phyloP scores from a whole-genome alignment of 2,888 invertebrate genomes.

The Oligia strigilis region DNA sequence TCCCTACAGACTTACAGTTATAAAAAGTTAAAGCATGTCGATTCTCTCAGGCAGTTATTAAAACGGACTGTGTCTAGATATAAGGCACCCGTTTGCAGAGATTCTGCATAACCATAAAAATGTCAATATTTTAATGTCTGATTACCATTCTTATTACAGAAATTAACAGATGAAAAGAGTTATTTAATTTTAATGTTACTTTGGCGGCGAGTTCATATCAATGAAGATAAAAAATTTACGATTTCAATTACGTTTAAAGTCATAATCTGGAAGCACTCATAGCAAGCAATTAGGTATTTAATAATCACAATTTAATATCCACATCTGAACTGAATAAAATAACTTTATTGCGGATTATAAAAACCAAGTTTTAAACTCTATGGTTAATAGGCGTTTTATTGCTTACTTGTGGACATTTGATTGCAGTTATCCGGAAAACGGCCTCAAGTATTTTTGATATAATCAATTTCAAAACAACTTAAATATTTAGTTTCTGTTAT shows the following conservation, averaged over 20 bases:
- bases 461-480: not conserved
- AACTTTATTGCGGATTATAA: conserved; percentile 54
- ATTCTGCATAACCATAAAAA: conserved; percentile 29
- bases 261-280: conserved; percentile 63
- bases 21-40: not conserved
- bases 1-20: not conserved
- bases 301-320: conserved; percentile 55
- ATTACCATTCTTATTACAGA: conserved; percentile 17
- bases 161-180: conserved; percentile 41
- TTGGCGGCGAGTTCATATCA: conserved; percentile 72
- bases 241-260: conserved; percentile 71
- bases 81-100: conserved; percentile 10
- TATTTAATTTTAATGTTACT: conserved; percentile 73
- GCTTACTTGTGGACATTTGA: not conserved
- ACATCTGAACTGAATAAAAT: conserved; percentile 59
- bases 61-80: not conserved
- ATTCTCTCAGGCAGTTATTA: conserved; percentile 3
- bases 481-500: not conserved
- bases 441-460: not conserved
- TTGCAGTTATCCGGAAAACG: conserved; percentile 2
- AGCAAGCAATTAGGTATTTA: conserved; percentile 53
- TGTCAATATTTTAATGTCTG: conserved; percentile 3
- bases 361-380: conserved; percentile 30
- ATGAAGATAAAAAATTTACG: conserved; percentile 75
- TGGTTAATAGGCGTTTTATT: conserved; percentile 21